Evolutionary conservation across 2,888 invertebrate genomes (phyloP), one percentile per base, ranked within the genome.

Genomic region (Folsomia manolachei): DNA sequence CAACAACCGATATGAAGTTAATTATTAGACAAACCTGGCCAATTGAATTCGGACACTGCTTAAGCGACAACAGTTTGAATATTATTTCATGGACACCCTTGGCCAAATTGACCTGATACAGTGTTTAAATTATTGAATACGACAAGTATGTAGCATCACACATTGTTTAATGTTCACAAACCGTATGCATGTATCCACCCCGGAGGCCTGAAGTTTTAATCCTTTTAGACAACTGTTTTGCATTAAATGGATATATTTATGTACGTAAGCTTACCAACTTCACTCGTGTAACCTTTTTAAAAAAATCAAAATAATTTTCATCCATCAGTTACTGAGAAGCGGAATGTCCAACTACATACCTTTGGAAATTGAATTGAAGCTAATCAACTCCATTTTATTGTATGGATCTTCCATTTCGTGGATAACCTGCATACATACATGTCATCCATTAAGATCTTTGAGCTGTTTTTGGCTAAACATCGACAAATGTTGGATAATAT

Each of bases 401-500:
- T 63, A 63, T n/a, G 63, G 63, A 14, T 2, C 23, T 24, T n/a
- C 63, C 63, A 63, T 63, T 63, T 24, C 63, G n/a, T n/a, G n/a
- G n/a, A n/a, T n/a, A n/a, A n/a, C n/a, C n/a, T n/a, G n/a, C n/a
- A n/a, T n/a, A n/a, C n/a, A n/a, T n/a, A n/a, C n/a, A n/a, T n/a
- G n/a, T n/a, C n/a, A n/a, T n/a, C n/a, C n/a, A n/a, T n/a, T n/a
- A n/a, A n/a, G n/a, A n/a, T n/a, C n/a, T n/a, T n/a, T n/a, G n/a
- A n/a, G n/a, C n/a, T n/a, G n/a, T n/a, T n/a, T n/a, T n/a, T n/a
- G n/a, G n/a, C n/a, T n/a, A n/a, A n/a, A n/a, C n/a, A n/a, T n/a
- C n/a, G n/a, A n/a, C n/a, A n/a, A n/a, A n/a, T n/a, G n/a, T n/a
- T n/a, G n/a, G n/a, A n/a, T n/a, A n/a, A n/a, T n/a, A n/a, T n/a